phyloP scores from a whole-genome alignment of 2,888 invertebrate genomes.

The Craniophora ligustri region DNA sequence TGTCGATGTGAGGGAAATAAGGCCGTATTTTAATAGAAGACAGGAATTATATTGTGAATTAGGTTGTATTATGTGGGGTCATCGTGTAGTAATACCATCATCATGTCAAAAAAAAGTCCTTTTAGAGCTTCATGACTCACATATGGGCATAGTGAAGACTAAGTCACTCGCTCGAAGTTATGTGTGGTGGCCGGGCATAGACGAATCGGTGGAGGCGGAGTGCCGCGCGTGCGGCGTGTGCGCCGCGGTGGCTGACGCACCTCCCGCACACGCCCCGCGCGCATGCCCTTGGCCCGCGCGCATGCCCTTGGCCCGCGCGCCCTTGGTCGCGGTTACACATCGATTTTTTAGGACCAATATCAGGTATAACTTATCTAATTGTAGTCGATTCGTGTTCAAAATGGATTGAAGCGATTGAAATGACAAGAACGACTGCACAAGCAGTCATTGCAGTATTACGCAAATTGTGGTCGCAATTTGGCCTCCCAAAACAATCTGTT shows the following conservation, averaged over 20 bases:
- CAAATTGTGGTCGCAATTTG: neutral
- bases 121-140: conserved; percentile 31
- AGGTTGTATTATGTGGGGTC: conserved; percentile 39
- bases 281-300: conserved; percentile 6
- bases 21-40: conserved; percentile 4
- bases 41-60: conserved; percentile 14
- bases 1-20: neutral
- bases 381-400: conserved; percentile 1
- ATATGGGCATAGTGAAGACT: conserved; percentile 48
- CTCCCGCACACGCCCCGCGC: neutral
- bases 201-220: no score
- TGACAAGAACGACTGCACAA: neutral
- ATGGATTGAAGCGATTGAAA: neutral
- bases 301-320: no score
- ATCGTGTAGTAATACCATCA: conserved; percentile 10
- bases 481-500: conserved; percentile 2
- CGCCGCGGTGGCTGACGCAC: conserved; percentile 3
- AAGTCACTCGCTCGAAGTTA: conserved; percentile 44
- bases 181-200: no score
- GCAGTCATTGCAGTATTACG: neutral
- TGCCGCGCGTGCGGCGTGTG: conserved; percentile 1
- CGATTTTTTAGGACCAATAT: conserved; percentile 4
- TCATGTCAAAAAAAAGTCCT: neutral
- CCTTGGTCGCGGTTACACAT: conserved; percentile 5
- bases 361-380: neutral